Conservation (phyloP, 2,888 invertebrate species). For the Myopa testacea region DNA sequence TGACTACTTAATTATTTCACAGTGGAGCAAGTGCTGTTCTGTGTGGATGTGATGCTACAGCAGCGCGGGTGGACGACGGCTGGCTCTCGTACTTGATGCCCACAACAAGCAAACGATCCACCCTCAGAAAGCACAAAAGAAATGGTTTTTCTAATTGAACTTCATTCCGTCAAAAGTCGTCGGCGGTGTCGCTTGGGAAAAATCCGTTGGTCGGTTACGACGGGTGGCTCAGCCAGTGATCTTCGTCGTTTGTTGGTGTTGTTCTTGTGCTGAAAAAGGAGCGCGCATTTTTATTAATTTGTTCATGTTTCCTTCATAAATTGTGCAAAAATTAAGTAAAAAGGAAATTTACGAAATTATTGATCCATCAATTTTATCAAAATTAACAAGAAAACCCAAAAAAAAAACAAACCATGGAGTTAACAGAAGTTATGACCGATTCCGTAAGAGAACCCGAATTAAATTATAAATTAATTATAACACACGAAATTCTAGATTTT, state of each 20-base stretch:
- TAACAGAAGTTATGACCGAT: slow-evolving; percentile 48
- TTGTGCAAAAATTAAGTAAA: slow-evolving; percentile 2
- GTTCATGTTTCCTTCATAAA: neutral
- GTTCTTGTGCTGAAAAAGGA: neutral
- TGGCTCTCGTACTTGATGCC: neutral
- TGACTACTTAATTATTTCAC: too few relatives aligned
- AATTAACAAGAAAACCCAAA: too few relatives aligned
- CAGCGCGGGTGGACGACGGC: neutral
- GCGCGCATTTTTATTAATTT: neutral
- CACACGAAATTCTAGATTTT: too few relatives aligned
- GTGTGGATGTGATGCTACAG: neutral
- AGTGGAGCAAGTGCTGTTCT: neutral
- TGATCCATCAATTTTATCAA: too few relatives aligned
- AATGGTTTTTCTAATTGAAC: slow-evolving; percentile 9
- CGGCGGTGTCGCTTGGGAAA: slow-evolving; percentile 36
- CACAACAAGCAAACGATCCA: neutral
- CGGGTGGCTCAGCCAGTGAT: neutral
- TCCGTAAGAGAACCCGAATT: slow-evolving; percentile 41
- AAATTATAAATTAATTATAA: neutral
- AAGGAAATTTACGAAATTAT: neutral
- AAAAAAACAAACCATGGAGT: slow-evolving; percentile 44
- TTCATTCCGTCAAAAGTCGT: slow-evolving; percentile 45
- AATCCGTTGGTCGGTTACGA: neutral
- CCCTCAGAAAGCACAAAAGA: neutral
- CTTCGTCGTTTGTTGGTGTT: neutral